Evolutionary conservation across 2,113 vertebrate species (phyloP), one percentile per base, ranked within the genome.

Genomic region (Xiphorhynchus elegans): DNA sequence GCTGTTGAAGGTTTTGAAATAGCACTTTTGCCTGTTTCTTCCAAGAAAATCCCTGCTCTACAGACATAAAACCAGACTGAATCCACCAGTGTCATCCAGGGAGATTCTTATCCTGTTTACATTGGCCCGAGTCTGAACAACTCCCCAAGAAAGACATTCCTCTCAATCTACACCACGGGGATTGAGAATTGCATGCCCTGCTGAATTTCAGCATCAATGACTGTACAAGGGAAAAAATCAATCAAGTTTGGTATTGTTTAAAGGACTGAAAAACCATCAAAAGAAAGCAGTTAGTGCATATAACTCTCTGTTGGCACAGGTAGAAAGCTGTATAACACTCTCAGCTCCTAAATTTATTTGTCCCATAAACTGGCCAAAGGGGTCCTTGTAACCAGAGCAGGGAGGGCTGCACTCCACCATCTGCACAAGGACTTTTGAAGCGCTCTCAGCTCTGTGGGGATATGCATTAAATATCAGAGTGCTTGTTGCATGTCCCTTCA

Each of bases 1-100:
- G 67, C 47, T 69, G 23, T 24, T 56, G 42, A 90, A 90, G 40
- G 28, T 94, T 94, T 94, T 68, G 64, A 96, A 94, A 92, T 53
- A 88, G 37, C 52, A 88, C 35, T 91, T 93, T 64, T 88, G 56
- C 28, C 31, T 10, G 2, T 60, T 83, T 74, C n/a, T 87, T 75
- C 55, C 60, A 92, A 84, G 79, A 86, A 93, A 90, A 93, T 58
- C 52, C 82, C 31, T 75, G 37, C 37, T 81, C 20, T 86, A 60
- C 31, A 94, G 84, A 88, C 59, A 86, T 33, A 92, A 86, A 81
- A 37, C 35, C 63, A 95, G 76, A 64, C 26, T 58, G 92, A 93
- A 90, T 66, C 44, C 44, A 42, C 28, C 31, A 11, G 8, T 90
- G n/a, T 64, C 7, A 47, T 59, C 47, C 56, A 78, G 56, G 33